phyloP scores from a whole-genome alignment of 2,797 vertebrate species.

The Nasua narica region DNA sequence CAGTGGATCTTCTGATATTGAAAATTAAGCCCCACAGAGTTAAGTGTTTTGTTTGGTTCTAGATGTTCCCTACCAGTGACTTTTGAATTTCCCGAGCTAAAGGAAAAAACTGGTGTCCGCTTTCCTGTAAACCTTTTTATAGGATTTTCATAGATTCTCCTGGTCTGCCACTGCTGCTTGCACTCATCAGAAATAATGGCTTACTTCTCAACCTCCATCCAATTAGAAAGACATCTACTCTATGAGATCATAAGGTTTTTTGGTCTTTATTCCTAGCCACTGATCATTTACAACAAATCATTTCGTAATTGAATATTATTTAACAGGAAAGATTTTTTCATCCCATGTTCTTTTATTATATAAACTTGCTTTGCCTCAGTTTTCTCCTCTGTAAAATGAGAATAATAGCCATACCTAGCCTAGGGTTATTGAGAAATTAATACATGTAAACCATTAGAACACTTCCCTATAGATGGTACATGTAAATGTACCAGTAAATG shows the following conservation, averaged over 20 bases:
- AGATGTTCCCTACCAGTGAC: neutral
- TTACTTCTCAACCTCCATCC: neutral
- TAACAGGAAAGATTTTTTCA: neutral
- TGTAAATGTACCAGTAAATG: neutral
- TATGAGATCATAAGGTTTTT: neutral
- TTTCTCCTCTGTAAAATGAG: neutral
- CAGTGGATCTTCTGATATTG: neutral
- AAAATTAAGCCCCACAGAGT: neutral
- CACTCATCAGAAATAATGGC: neutral
- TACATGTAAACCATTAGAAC: neutral
- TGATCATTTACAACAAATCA: neutral
- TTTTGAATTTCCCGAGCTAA: neutral
- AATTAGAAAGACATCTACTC: neutral
- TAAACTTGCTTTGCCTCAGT: neutral
- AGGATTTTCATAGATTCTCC: neutral
- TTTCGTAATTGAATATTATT: neutral
- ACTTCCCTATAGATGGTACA: neutral
- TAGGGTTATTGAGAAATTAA: neutral
- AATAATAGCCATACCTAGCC: neutral
- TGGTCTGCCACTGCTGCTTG: neutral
- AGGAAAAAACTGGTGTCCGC: neutral
- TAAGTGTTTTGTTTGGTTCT: neutral
- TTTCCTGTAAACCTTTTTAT: neutral
- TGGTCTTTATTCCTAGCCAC: neutral
- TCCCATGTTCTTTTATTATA: neutral